phyloP scores from a whole-genome alignment of 2,888 invertebrate genomes.

The Esperia sulphurella region DNA sequence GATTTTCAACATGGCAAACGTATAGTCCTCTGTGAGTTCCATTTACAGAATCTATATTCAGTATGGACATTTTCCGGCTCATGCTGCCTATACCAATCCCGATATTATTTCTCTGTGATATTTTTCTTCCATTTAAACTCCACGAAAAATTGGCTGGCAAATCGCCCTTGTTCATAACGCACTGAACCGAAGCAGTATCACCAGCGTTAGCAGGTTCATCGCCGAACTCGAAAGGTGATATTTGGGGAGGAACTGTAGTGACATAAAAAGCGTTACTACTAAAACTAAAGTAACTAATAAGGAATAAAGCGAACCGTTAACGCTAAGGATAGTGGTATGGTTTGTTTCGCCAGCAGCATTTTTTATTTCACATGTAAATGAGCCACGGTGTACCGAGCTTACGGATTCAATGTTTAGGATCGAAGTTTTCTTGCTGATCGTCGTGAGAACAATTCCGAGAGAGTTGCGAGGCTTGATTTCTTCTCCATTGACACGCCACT shows the following conservation, averaged over 20 bases:
- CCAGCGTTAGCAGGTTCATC: conserved; percentile 86
- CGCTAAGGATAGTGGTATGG: conserved; percentile 79
- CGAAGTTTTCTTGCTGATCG: conserved; percentile 82
- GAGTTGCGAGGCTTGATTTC: conserved; percentile 68
- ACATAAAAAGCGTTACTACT: conserved; percentile 38
- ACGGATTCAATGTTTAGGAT: conserved; percentile 83
- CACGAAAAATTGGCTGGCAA: conserved; percentile 87
- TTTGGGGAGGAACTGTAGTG: conserved; percentile 82
- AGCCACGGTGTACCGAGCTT: conserved; percentile 80
- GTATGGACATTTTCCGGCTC: conserved; percentile 81
- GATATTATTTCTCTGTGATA: conserved; percentile 73
- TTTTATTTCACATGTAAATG: conserved; percentile 82
- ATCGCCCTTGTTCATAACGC: conserved; percentile 88
- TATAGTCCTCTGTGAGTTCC: conserved; percentile 86
- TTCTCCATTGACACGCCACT: conserved; percentile 83
- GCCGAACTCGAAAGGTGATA: conserved; percentile 83
- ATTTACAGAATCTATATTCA: conserved; percentile 84
- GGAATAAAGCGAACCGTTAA: conserved; percentile 76
- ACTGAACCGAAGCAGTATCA: conserved; percentile 86
- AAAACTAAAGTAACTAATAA: conserved; percentile 33
- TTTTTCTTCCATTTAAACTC: conserved; percentile 79
- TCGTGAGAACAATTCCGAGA: conserved; percentile 79
- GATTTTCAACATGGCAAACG: conserved; percentile 85
- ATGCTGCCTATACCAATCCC: conserved; percentile 82
- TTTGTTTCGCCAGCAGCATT: conserved; percentile 81